Conservation (phyloP, 2,888 invertebrate species). For the Nephrotoma guestfalica region DNA sequence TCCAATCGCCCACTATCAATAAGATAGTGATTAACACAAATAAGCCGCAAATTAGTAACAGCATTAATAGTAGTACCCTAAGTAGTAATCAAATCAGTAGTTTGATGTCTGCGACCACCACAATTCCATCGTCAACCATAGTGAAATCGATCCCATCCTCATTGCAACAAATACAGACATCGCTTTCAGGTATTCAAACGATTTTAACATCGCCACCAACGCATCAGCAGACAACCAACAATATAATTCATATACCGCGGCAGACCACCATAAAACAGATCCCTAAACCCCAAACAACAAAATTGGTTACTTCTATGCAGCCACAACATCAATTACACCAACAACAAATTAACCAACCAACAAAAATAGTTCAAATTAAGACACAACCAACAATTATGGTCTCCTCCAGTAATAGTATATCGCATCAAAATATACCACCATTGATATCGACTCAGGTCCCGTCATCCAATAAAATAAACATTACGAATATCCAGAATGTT, state of each 20-base stretch:
- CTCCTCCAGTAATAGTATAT: not conserved
- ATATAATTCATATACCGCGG: conserved; percentile 2
- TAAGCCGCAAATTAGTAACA: conserved; percentile 13
- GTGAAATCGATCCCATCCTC: conserved; percentile 16
- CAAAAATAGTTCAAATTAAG: conserved; percentile 29
- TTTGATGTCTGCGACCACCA: not conserved
- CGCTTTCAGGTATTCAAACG: conserved; percentile 19
- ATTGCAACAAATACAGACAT: conserved; percentile 13
- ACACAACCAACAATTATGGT: conserved; percentile 21
- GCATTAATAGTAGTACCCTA: conserved; percentile 16
- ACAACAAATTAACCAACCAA: conserved; percentile 15
- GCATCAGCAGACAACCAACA: not conserved
- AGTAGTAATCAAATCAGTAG: not conserved
- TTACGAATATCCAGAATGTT: conserved; percentile 30
- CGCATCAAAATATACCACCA: conserved; percentile 24
- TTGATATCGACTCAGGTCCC: conserved; percentile 27
- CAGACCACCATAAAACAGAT: not conserved
- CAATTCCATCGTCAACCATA: conserved; percentile 8
- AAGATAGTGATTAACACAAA: conserved; percentile 22
- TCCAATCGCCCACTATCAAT: not conserved
- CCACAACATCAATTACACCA: conserved; percentile 19
- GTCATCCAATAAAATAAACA: conserved; percentile 11
- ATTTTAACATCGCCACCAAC: conserved; percentile 20
- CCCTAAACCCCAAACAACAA: conserved; percentile 18
- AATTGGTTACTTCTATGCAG: conserved; percentile 18